Evolutionary conservation across 1,140 invertebrate genomes (phyloP).

Genomic region (Xylocopa sonorina): DNA sequence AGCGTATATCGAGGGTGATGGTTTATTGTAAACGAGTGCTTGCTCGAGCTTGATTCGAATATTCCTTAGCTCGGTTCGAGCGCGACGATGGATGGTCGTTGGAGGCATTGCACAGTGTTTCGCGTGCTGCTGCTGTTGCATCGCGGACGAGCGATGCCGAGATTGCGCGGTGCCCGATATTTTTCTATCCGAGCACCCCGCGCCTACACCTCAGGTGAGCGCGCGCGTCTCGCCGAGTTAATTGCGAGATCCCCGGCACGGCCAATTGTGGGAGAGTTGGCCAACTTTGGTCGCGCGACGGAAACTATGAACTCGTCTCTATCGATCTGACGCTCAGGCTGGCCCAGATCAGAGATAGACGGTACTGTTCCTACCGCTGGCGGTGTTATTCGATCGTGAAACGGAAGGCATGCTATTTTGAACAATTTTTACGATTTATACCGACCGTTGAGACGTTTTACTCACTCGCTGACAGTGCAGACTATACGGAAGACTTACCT

Average conservation of each 20-base stretch:
- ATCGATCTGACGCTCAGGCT: slow-evolving; percentile 30
- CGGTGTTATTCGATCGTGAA: too few relatives aligned
- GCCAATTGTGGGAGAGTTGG: slow-evolving; percentile 12
- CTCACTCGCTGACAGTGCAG: too few relatives aligned
- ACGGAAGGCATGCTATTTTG: too few relatives aligned
- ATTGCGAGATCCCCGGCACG: background rate
- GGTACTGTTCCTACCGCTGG: too few relatives aligned
- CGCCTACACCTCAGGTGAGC: background rate
- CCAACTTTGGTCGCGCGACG: background rate
- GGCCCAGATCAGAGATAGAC: background rate
- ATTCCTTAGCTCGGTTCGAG: too few relatives aligned
- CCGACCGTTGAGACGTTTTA: too few relatives aligned
- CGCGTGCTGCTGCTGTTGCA: background rate
- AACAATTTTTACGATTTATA: too few relatives aligned
- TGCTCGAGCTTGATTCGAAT: too few relatives aligned
- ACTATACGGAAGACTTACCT: slow-evolving; percentile 33
- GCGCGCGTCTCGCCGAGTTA: background rate
- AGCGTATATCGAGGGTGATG: too few relatives aligned
- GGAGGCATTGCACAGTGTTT: slow-evolving; percentile 12
- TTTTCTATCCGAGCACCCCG: background rate
- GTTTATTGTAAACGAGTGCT: too few relatives aligned
- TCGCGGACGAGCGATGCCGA: background rate
- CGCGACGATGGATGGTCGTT: too few relatives aligned
- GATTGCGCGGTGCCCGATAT: slow-evolving; percentile 1
- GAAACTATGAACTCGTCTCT: background rate